Conservation (phyloP, 2,113 vertebrate genomes). For the Ptychochromis oligacanthus region DNA sequence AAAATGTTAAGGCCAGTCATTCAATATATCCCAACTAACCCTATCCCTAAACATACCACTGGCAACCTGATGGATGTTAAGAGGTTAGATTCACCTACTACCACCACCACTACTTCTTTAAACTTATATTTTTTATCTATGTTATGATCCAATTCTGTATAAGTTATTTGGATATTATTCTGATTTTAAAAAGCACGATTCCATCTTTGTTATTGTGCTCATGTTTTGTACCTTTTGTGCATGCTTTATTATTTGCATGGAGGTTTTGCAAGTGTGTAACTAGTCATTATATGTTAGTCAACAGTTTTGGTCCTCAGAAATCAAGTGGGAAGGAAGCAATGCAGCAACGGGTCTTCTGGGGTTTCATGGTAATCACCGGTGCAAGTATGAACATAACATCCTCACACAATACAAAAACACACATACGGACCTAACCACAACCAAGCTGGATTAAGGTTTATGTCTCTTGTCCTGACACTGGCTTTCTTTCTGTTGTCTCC, state of each 20-base stretch:
- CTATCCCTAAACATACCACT: too few species aligned
- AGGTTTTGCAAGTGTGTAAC: conserved; percentile 28
- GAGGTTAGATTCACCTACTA: too few species aligned
- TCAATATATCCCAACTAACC: too few species aligned
- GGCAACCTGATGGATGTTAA: too few species aligned
- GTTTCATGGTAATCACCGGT: conserved; percentile 33
- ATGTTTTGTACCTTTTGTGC: neutral
- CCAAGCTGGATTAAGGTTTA: conserved; percentile 2
- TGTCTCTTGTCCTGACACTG: conserved; percentile 18
- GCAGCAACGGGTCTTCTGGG: conserved; percentile 11
- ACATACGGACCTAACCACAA: neutral
- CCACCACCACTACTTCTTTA: too few species aligned
- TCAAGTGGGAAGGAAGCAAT: conserved; percentile 41
- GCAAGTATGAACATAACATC: conserved; percentile 4
- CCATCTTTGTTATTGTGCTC: too few species aligned
- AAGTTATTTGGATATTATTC: too few species aligned
- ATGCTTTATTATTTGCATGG: neutral
- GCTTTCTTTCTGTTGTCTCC: conserved; percentile 11
- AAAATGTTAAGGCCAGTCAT: too few species aligned
- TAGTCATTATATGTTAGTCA: conserved; percentile 45
- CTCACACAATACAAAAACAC: conserved; percentile 24
- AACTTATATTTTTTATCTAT: too few species aligned
- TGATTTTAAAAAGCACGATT: too few species aligned
- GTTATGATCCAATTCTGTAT: too few species aligned
- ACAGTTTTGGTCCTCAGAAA: conserved; percentile 26